A percentile compares a stretch with the other conserved stretches of the same genome.
Evolutionary conservation across 1,140 invertebrate species (phyloP).

Genomic region (Helicorthomorpha holstii): DNA sequence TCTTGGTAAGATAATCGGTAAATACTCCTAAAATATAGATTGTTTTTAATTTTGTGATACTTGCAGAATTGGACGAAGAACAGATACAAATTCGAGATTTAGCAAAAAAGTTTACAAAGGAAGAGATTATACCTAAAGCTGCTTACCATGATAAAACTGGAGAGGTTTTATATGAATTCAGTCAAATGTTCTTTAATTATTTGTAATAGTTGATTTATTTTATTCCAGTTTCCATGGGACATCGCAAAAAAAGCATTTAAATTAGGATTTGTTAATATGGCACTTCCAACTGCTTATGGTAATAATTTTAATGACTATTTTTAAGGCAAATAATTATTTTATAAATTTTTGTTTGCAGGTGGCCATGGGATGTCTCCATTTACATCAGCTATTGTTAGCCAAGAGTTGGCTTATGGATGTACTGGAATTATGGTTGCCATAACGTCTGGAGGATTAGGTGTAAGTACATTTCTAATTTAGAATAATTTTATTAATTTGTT

Average conservation of each 20-base stretch:
- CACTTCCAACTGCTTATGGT: slow-evolving; percentile 51
- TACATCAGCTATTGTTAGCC: slow-evolving; percentile 68
- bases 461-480: slow-evolving; percentile 32
- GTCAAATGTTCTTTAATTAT: background rate
- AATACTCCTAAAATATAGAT: too few relatives aligned
- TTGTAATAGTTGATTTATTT: background rate
- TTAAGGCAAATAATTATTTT: background rate
- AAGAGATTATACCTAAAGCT: slow-evolving; percentile 83
- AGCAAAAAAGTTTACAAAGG: slow-evolving; percentile 75
- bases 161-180: slow-evolving; percentile 27
- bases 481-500: background rate
- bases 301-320: background rate
- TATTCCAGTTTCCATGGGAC: slow-evolving; percentile 66
- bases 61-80: slow-evolving; percentile 40
- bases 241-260: slow-evolving; percentile 85
- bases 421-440: slow-evolving; percentile 83
- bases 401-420: slow-evolving; percentile 87
- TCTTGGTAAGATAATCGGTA: too few relatives aligned
- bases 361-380: slow-evolving; percentile 60
- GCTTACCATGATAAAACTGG: slow-evolving; percentile 77
- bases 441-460: slow-evolving; percentile 72
- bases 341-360: slow-evolving; percentile 34
- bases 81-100: slow-evolving; percentile 69
- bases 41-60: too few relatives aligned
- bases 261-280: slow-evolving; percentile 72